These are phyloP conservation scores for Barbus barbus DNA, from an alignment of 2,113 vertebrate genomes.

Conservation along the genomic window DNA sequence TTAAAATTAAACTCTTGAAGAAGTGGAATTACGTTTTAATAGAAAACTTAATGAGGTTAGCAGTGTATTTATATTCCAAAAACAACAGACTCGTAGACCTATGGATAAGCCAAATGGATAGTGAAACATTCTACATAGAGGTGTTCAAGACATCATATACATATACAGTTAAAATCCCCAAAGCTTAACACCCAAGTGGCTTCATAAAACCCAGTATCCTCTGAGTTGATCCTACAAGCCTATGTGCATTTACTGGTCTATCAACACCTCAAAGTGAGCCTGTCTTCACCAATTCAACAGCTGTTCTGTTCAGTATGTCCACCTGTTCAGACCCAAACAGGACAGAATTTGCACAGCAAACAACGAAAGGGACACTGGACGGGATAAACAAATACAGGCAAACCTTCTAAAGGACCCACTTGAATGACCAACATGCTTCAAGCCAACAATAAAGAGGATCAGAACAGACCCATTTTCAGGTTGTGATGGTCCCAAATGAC, in stretches of 20 bases:
- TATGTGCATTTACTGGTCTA: neutral
- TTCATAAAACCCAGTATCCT: neutral
- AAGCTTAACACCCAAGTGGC: neutral
- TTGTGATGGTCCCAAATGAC: neutral
- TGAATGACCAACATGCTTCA: neutral
- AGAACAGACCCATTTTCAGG: neutral
- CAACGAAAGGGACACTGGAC: neutral
- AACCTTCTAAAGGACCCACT: too few relatives aligned
- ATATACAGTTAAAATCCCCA: neutral
- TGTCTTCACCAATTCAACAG: slow-evolving; percentile 13
- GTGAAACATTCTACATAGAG: neutral
- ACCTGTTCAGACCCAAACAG: slow-evolving; percentile 23
- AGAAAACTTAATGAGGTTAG: neutral
- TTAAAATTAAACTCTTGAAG: neutral
- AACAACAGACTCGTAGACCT: neutral
- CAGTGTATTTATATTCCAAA: neutral
- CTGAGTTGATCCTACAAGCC: neutral
- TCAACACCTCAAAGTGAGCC: slow-evolving; percentile 8
- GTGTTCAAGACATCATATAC: neutral
- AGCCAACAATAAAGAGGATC: neutral
- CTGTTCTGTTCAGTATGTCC: neutral
- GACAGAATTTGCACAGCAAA: slow-evolving; percentile 20
- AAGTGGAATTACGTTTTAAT: neutral
- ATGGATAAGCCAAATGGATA: neutral
- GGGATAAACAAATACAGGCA: neutral